Conservation (phyloP, 2,797 vertebrate species). For the Lithobates pipiens region DNA sequence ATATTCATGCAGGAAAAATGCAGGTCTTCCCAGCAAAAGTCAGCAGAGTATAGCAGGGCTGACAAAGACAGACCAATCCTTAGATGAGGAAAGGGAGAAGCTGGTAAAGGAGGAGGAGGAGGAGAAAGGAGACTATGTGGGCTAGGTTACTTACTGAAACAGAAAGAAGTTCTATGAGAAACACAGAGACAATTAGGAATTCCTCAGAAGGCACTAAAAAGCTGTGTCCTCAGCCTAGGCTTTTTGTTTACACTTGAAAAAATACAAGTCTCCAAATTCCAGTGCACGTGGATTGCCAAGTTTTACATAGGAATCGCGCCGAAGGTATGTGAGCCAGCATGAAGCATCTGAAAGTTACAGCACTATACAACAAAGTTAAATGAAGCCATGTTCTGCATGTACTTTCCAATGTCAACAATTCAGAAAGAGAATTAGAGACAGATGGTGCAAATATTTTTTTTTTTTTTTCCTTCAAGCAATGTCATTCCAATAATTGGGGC, state of each 20-base stretch:
- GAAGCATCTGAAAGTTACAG: slow-evolving; percentile 11
- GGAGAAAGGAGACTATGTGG: slow-evolving; percentile 33
- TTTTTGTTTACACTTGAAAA: slow-evolving; percentile 11
- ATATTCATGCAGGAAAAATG: slow-evolving; percentile 57
- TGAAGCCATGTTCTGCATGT: slow-evolving; percentile 30
- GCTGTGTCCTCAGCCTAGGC: background rate
- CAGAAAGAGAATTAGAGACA: slow-evolving; percentile 46
- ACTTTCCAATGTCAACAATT: slow-evolving; percentile 23
- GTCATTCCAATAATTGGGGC: background rate
- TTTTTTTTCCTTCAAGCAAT: slow-evolving; percentile 5
- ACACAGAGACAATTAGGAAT: slow-evolving; percentile 25
- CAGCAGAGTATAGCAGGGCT: slow-evolving; percentile 10
- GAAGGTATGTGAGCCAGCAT: slow-evolving; percentile 34
- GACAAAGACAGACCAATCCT: slow-evolving; percentile 43
- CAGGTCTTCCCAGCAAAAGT: background rate
- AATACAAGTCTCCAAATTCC: slow-evolving; percentile 26
- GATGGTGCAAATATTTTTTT: slow-evolving; percentile 35
- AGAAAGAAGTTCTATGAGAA: slow-evolving; percentile 51
- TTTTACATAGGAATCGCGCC: slow-evolving; percentile 33
- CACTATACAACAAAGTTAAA: background rate
- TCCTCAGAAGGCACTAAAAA: slow-evolving; percentile 13
- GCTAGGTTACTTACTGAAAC: slow-evolving; percentile 55
- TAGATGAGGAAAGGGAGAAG: slow-evolving; percentile 11
- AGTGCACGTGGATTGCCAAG: slow-evolving; percentile 29
- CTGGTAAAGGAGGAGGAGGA: slow-evolving; percentile 41